Evolutionary conservation across 2,888 invertebrate species (phyloP).

Genomic region (Tillus elongatus): DNA sequence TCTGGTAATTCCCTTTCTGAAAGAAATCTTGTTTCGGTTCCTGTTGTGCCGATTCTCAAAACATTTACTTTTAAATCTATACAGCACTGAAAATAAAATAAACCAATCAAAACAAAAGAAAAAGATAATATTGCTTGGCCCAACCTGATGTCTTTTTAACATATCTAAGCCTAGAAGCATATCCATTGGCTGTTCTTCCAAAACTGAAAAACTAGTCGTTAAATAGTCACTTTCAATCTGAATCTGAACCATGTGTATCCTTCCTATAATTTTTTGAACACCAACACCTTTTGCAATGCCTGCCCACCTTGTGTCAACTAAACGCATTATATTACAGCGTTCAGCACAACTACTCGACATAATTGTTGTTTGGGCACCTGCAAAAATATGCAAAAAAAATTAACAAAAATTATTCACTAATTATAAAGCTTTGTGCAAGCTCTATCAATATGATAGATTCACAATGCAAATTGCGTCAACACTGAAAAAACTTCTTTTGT

Average conservation of each 20-base stretch:
- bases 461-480: too few species aligned
- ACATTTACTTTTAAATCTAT: conserved; percentile 86
- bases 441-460: too few species aligned
- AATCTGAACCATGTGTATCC: conserved; percentile 95
- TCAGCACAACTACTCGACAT: conserved; percentile 96
- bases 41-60: conserved; percentile 87
- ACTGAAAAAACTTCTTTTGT: too few species aligned
- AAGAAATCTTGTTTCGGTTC: conserved; percentile 82
- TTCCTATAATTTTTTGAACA: conserved; percentile 88
- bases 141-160: conserved; percentile 88
- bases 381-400: too few species aligned
- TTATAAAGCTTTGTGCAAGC: too few species aligned
- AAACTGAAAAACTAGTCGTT: conserved; percentile 91
- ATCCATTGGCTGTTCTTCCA: conserved; percentile 97
- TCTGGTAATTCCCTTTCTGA: conserved; percentile 66
- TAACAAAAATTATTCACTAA: too few species aligned
- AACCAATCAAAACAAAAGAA: too few species aligned
- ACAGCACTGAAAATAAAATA: conserved; percentile 56
- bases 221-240: conserved; percentile 90
- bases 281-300: conserved; percentile 98
- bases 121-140: conserved; percentile 5
- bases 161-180: conserved; percentile 96
- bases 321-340: conserved; percentile 82
- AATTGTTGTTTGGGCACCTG: conserved; percentile 88
- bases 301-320: conserved; percentile 87